phyloP scores from a whole-genome alignment of 2,113 vertebrate species.

The Pangasianodon gigas region DNA sequence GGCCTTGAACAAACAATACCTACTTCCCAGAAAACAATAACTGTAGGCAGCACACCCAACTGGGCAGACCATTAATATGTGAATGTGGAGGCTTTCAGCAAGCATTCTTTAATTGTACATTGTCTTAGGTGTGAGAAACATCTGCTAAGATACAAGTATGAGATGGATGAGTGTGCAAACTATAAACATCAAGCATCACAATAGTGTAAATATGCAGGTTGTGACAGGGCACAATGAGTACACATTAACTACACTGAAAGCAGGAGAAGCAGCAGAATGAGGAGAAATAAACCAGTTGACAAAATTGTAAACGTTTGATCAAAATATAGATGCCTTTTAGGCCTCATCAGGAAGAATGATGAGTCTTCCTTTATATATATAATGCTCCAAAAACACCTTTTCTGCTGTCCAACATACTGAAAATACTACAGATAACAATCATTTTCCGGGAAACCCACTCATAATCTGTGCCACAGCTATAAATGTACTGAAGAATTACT shows the following conservation, averaged over 20 bases:
- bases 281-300: not conserved
- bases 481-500: too few species aligned
- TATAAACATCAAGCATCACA: not conserved
- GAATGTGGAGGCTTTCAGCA: not conserved
- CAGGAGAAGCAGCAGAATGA: not conserved
- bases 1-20: slow-evolving; percentile 30
- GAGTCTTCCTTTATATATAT: too few species aligned
- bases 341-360: not conserved
- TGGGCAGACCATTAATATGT: slow-evolving; percentile 1
- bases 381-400: too few species aligned
- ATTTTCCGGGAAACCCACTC: too few species aligned
- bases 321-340: not conserved
- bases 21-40: slow-evolving; percentile 6
- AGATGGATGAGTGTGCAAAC: not conserved
- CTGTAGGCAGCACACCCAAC: not conserved
- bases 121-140: not conserved
- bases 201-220: not conserved
- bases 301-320: not conserved
- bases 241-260: not conserved
- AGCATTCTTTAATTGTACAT: not conserved
- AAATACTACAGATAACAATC: too few species aligned
- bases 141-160: not conserved
- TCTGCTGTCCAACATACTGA: too few species aligned
- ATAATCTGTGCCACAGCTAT: too few species aligned
- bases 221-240: not conserved